Evolutionary conservation across 1,140 invertebrate genomes (phyloP), one percentile per base, ranked within the genome.

Genomic region (Bombus confusus): DNA sequence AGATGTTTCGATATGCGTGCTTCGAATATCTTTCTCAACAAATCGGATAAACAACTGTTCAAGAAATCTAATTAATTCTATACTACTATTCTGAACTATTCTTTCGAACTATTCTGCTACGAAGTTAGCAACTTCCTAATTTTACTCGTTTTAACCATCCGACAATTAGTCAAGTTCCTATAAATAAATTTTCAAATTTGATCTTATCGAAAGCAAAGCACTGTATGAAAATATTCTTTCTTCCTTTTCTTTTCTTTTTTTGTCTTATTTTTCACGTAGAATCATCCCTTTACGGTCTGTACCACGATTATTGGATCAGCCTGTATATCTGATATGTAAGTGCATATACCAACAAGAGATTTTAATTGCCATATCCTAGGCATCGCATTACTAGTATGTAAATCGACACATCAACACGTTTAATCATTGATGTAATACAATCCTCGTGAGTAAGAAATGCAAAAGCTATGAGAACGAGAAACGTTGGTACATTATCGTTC

Each of bases 341-440:
- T 22, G 6, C 34, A 12, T 28, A 71, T 39, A 25, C 25, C 13
- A 37, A 13, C 25, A 28, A n/a, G 28, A 28, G 12, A 68, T 34
- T 68, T 18, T 12, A 28, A 71, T 37, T 39, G 69, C 10, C 34
- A n/a, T 34, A 72, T 72, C 69, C 39, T 72, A 13, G 1, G 73
- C 12, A 15, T 75, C 47, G 10, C 25, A 25, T 75, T 75, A 59
- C 47, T 9, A 52, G 6, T 8, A 52, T 3, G 18, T 57, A 34
- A 15, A 57, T 76, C 22, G 47, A 37, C 74, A 12, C 31, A 76
- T 31, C 43, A 76, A 5, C 22, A 12, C 3, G 52, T 13, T 78
- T 71, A 84, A 84, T 59, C 76, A 15, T 84, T 66, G 9, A 39
- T 43, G 82, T 84, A 84, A 84, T 12, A n/a, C 3, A 18, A 84